Evolutionary conservation across 1,140 invertebrate species (phyloP).

Genomic region (Panonychus citri): DNA sequence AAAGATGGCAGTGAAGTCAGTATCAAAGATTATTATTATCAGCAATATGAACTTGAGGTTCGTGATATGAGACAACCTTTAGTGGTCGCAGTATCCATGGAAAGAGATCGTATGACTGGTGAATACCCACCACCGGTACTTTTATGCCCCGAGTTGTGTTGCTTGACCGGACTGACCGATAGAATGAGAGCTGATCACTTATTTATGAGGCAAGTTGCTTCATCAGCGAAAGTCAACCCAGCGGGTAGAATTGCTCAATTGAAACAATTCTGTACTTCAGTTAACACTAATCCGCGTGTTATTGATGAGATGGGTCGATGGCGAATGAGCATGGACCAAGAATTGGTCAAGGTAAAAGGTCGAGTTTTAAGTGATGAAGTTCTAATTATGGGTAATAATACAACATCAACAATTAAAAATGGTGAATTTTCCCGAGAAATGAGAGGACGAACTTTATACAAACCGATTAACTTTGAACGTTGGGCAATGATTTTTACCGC

Average conservation of each 20-base stretch:
- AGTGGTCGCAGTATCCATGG: constrained; percentile 9
- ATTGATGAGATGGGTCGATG: constrained; percentile 22
- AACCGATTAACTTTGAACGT: constrained; percentile 29
- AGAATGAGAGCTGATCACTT: constrained; percentile 14
- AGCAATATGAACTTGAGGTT: constrained; percentile 20
- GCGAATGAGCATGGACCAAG: constrained; percentile 22
- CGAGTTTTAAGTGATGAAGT: constrained; percentile 14
- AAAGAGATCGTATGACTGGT: neutral
- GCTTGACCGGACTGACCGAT: constrained; percentile 21
- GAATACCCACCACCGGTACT: neutral
- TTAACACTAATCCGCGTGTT: constrained; percentile 21
- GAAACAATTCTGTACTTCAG: constrained; percentile 14
- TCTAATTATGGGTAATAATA: neutral
- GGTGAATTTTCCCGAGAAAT: constrained; percentile 15
- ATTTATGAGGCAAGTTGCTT: constrained; percentile 33
- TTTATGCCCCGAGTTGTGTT: constrained; percentile 22
- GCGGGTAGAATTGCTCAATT: constrained; percentile 5
- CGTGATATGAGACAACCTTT: constrained; percentile 21
- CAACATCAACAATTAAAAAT: neutral
- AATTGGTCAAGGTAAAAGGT: constrained; percentile 22
- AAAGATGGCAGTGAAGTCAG: constrained; percentile 14
- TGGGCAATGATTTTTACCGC: constrained; percentile 43
- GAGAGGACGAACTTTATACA: constrained; percentile 13
- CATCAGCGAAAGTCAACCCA: constrained; percentile 37
- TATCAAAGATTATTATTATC: constrained; percentile 23